phyloP scores from a whole-genome alignment of 2,113 vertebrate species.

The Cichladusa arquata region DNA sequence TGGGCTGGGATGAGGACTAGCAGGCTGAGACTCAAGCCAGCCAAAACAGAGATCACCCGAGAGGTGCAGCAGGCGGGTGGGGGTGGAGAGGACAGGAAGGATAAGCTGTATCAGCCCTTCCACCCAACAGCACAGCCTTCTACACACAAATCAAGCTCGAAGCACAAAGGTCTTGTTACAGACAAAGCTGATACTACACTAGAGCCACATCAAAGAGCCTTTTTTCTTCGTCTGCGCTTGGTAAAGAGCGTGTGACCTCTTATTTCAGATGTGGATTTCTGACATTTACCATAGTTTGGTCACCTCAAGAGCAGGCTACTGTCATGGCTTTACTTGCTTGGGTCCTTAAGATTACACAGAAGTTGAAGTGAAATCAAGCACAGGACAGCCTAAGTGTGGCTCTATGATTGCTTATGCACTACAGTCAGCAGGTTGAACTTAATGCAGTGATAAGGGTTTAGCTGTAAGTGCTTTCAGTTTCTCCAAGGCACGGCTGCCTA shows the following conservation, averaged over 20 bases:
- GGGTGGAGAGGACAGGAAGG: neutral
- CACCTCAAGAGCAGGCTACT: neutral
- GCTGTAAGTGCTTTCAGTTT: slow-evolving; percentile 15
- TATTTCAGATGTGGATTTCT: slow-evolving; percentile 62
- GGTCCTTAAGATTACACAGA: neutral
- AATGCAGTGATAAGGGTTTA: neutral
- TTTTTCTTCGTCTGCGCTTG: neutral
- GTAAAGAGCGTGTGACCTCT: neutral
- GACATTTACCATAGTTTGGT: slow-evolving; percentile 41
- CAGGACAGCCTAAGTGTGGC: neutral
- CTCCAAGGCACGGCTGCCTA: neutral
- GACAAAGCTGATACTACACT: slow-evolving; percentile 35
- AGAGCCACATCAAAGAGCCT: slow-evolving; percentile 50
- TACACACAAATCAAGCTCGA: neutral
- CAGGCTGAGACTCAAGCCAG: neutral
- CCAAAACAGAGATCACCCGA: neutral
- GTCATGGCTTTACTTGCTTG: neutral
- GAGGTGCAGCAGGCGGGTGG: neutral
- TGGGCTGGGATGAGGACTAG: neutral
- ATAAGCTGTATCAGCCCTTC: neutral
- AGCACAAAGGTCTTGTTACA: neutral
- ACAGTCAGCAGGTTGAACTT: neutral
- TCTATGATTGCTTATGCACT: neutral
- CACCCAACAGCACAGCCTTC: neutral
- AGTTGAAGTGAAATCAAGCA: neutral